Base-by-base conservation (phyloP, 2,888 invertebrate species). In the Drosophila pseudotakahashii region DNA sequence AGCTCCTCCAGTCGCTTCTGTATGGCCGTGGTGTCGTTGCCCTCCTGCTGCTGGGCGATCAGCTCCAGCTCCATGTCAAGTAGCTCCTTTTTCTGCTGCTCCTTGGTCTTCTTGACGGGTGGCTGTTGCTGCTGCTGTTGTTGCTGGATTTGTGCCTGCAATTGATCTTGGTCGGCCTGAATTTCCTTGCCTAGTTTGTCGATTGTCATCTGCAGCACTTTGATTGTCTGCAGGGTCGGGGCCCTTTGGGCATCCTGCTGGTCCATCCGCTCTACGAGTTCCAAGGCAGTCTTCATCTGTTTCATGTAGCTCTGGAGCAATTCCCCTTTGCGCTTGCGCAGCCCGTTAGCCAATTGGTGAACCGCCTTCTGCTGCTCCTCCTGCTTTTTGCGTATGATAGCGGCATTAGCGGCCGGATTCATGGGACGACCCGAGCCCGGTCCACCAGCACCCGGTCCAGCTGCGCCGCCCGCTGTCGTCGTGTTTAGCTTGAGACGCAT, bases 41-140 rank as follows among this genome's bases (percentile, higher is more conserved):
- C 98, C 89, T 94, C 94, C 91, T 95, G 97, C 88, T 98, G 97
- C 79, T 97, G 97, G 1, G 96, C 96, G 85, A 98, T 97, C 75
- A 98, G 93, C 90, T 98, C 98, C 88, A 98, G 91, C 90, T 98
- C 98, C 0, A 97, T 96, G 89, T 98, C 98, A 10, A 98, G 93
- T 54, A 98, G 95, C 89, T 98, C 98, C 87, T 96, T 97, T 90
- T 97, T 96, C 0, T 96, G 95, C 86, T 97, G 96, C 87, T 96
- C 96, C 76, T 95, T 94, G 1, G 95, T 95, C 87, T 95, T 96
- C 30, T 93, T 93, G 0, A 93, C 93, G 60, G 93, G 91, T 16
- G 90, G 87, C n/a, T 77, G 88, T 55, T 85, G 76, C 36, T 84
- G 82, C 30, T 79, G 88, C 63, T 86, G 77, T 32, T 84, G 81